phyloP scores from a whole-genome alignment of 2,797 vertebrate genomes.

The Apogon hyalosoma region DNA sequence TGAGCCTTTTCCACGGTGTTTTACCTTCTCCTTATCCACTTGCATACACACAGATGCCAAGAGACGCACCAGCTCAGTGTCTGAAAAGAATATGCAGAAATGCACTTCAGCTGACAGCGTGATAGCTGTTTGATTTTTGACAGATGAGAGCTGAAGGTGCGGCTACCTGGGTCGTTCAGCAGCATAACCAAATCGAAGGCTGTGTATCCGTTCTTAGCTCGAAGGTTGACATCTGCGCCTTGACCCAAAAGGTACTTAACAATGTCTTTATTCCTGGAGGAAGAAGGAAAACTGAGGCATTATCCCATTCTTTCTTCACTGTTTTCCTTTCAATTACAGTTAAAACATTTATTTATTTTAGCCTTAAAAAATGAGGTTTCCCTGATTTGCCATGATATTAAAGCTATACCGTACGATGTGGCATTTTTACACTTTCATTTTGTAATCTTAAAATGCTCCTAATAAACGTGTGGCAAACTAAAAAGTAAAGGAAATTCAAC shows the following conservation, averaged over 20 bases:
- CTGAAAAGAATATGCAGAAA: conserved; percentile 66
- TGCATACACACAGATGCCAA: conserved; percentile 97
- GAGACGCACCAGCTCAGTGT: conserved; percentile 95
- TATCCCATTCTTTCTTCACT: no score
- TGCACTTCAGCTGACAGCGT: no score
- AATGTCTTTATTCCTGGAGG: conserved; percentile 92
- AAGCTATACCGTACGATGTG: no score
- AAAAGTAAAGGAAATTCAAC: no score
- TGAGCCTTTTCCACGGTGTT: conserved; percentile 80
- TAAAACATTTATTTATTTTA: no score
- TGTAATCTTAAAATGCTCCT: no score
- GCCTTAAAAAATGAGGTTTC: no score
- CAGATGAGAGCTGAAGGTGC: neutral
- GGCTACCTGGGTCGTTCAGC: conserved; percentile 91
- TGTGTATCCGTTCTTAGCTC: conserved; percentile 96
- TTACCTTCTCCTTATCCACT: conserved; percentile 91
- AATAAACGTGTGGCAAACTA: no score
- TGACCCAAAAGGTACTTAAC: conserved; percentile 95
- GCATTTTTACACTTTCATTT: no score
- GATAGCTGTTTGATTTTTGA: neutral
- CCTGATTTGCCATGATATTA: no score
- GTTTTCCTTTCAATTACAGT: no score
- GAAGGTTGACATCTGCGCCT: conserved; percentile 93
- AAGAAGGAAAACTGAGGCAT: neutral
- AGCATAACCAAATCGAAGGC: conserved; percentile 98